Evolutionary conservation across 2,113 vertebrate species (phyloP).

Genomic region (Pelvicachromis taeniatus): DNA sequence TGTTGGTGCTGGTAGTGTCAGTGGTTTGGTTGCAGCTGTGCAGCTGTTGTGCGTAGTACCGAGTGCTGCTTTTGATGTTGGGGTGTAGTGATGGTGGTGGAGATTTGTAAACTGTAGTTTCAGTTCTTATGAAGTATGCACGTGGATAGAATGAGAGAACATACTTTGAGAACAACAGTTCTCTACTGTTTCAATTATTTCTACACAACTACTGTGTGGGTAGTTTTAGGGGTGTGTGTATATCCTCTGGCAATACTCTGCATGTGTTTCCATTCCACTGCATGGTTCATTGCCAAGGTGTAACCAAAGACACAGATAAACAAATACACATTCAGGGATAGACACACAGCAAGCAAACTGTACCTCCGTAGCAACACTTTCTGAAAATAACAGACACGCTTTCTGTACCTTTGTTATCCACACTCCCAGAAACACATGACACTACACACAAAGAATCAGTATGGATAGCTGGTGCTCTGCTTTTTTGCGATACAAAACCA

Average conservation of each 20-base stretch:
- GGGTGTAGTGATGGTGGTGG: neutral
- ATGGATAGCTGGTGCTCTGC: neutral
- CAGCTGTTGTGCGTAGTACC: neutral
- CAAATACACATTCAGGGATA: neutral
- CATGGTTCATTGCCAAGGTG: neutral
- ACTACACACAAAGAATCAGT: neutral
- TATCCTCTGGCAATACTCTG: neutral
- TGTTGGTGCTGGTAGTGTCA: neutral
- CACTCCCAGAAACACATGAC: constrained; percentile 6
- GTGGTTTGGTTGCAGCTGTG: constrained; percentile 8
- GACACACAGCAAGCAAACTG: neutral
- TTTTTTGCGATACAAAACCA: neutral
- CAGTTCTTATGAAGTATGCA: neutral
- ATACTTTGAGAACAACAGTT: neutral
- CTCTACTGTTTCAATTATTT: neutral
- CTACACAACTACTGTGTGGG: neutral
- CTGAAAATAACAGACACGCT: constrained; percentile 17
- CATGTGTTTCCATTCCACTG: neutral
- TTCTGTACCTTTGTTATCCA: neutral
- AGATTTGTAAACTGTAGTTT: neutral
- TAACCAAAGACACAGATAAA: constrained; percentile 16
- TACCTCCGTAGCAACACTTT: neutral
- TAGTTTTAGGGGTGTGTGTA: neutral
- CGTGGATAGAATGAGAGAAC: neutral
- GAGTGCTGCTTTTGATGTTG: neutral